Evolutionary conservation across 2,888 invertebrate genomes (phyloP).

Genomic region (Perizoma affinitatum): DNA sequence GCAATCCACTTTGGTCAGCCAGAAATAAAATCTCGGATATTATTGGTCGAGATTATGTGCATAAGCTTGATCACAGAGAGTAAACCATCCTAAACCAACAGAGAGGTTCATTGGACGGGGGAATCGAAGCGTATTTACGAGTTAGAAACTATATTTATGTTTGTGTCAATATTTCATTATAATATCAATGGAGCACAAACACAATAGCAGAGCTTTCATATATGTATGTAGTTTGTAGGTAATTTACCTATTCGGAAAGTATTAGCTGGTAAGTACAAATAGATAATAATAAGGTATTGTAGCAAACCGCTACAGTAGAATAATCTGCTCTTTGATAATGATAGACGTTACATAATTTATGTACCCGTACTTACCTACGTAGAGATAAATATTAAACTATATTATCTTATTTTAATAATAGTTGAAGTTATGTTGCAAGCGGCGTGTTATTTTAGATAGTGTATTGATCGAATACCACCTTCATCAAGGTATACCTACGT

Average conservation of each 20-base stretch:
- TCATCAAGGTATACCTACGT: too few species aligned
- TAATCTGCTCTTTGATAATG: neutral
- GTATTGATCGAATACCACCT: too few species aligned
- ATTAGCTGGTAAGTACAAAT: too few species aligned
- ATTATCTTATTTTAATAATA: too few species aligned
- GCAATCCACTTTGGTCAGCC: constrained; percentile 24
- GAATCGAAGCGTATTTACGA: constrained; percentile 37
- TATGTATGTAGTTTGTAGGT: too few species aligned
- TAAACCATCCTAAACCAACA: constrained; percentile 50
- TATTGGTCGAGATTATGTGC: constrained; percentile 36
- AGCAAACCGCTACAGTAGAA: neutral
- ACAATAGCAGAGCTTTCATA: constrained; percentile 9
- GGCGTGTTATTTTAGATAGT: too few species aligned
- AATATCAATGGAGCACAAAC: constrained; percentile 22
- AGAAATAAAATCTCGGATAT: constrained; percentile 31
- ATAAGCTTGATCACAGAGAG: constrained; percentile 42
- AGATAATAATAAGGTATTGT: neutral
- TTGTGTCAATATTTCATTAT: constrained; percentile 33
- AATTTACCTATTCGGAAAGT: too few species aligned
- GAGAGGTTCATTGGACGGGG: constrained; percentile 33
- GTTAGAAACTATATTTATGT: constrained; percentile 35
- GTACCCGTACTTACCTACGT: too few species aligned
- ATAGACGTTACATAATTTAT: too few species aligned
- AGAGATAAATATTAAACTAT: too few species aligned
- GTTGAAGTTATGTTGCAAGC: too few species aligned